phyloP scores from a whole-genome alignment of 2,113 vertebrate genomes.

The Neopipo cinnamomea region DNA sequence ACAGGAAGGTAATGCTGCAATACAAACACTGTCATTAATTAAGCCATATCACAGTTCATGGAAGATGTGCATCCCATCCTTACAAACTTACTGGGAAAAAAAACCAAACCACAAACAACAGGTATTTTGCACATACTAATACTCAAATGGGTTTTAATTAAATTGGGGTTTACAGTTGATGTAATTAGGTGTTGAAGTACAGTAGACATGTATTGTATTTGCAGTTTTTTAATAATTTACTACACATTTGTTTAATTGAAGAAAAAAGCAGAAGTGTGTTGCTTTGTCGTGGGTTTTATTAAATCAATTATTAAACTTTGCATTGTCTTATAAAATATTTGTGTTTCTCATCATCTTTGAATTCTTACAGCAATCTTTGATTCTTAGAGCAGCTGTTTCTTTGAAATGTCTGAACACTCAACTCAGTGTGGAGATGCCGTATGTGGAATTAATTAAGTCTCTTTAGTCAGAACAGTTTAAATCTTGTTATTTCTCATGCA shows the following conservation, averaged over 20 bases:
- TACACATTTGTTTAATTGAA: constrained; percentile 75
- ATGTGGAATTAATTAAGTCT: neutral
- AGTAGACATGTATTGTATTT: constrained; percentile 72
- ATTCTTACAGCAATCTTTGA: neutral
- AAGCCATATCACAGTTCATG: constrained; percentile 74
- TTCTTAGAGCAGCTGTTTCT: neutral
- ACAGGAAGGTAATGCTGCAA: constrained; percentile 29
- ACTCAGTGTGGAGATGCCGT: neutral
- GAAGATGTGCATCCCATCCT: constrained; percentile 51
- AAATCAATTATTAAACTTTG: constrained; percentile 65
- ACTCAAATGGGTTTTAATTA: constrained; percentile 67
- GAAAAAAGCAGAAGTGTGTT: constrained; percentile 59
- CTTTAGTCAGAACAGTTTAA: neutral
- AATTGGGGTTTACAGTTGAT: constrained; percentile 60
- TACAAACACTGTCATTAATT: constrained; percentile 35
- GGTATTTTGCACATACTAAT: constrained; percentile 73
- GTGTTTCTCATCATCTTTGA: neutral
- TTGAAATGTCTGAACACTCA: neutral
- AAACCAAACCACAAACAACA: neutral
- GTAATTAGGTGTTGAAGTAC: constrained; percentile 70
- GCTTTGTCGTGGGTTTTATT: constrained; percentile 76
- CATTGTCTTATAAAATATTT: constrained; percentile 32
- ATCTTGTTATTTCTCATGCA: neutral
- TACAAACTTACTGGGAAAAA: constrained; percentile 28
- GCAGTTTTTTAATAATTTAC: constrained; percentile 73